Percentiles rank a stretch among this genome's conserved stretches.
Conservation (phyloP, 2,797 vertebrate genomes). For the Crocidura indochinensis region DNA sequence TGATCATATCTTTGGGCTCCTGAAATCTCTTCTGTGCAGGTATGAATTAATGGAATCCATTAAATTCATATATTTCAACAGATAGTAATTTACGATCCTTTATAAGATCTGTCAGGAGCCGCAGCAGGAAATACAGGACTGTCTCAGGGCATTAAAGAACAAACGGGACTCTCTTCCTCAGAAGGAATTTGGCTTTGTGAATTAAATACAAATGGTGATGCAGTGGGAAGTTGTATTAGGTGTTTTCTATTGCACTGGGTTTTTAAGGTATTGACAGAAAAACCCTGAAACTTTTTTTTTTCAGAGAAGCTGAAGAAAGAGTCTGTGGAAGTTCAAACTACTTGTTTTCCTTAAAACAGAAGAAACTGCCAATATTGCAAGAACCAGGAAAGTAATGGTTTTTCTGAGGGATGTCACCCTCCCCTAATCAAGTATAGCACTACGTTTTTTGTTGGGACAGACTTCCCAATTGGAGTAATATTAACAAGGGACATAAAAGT, state of each 20-base stretch:
- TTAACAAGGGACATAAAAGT: constrained; percentile 12
- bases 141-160: constrained; percentile 88
- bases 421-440: neutral
- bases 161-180: constrained; percentile 83
- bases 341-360: constrained; percentile 82
- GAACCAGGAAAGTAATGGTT: constrained; percentile 67
- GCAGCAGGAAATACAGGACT: constrained; percentile 89
- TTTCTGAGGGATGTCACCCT: constrained; percentile 34
- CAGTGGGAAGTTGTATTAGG: constrained; percentile 80
- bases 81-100: constrained; percentile 92
- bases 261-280: constrained; percentile 81
- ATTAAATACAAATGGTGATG: constrained; percentile 89
- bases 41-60: constrained; percentile 92
- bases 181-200: constrained; percentile 85
- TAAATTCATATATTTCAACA: constrained; percentile 92
- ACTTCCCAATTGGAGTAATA: neutral
- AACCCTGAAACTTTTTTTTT: constrained; percentile 81
- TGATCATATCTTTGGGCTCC: constrained; percentile 89
- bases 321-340: constrained; percentile 78
- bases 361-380: constrained; percentile 77
- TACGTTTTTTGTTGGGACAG: neutral
- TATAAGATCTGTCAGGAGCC: constrained; percentile 91
- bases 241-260: constrained; percentile 62
- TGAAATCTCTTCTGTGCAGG: constrained; percentile 90
- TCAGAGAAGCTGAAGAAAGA: constrained; percentile 84